phyloP scores from a whole-genome alignment of 2,888 invertebrate genomes.

The Lithophane leautieri region DNA sequence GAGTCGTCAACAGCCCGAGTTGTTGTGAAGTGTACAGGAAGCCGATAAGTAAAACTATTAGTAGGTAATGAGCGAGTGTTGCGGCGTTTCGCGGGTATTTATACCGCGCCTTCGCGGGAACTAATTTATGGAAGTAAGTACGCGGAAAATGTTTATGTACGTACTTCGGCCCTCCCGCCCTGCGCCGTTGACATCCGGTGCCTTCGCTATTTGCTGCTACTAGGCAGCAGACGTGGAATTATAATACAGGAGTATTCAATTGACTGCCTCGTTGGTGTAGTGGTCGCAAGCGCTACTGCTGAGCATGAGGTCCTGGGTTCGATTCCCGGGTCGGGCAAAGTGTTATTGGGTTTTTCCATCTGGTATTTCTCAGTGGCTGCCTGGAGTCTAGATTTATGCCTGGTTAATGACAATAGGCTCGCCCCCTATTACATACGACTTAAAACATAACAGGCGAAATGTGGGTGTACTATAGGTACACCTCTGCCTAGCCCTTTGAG shows the following conservation, averaged over 20 bases:
- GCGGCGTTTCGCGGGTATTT: conserved; percentile 87
- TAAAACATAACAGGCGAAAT: too few relatives aligned
- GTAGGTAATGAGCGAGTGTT: conserved; percentile 86
- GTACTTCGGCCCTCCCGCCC: conserved; percentile 79
- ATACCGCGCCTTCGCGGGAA: conserved; percentile 88
- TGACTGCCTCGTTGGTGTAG: too few relatives aligned
- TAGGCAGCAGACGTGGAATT: conserved; percentile 69
- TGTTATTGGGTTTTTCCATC: too few relatives aligned
- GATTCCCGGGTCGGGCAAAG: too few relatives aligned
- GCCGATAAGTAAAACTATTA: conserved; percentile 88
- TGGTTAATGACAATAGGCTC: too few relatives aligned
- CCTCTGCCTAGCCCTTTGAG: too few relatives aligned
- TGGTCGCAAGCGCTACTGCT: too few relatives aligned
- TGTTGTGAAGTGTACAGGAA: conserved; percentile 81
- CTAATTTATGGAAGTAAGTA: conserved; percentile 90
- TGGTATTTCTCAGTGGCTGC: too few relatives aligned
- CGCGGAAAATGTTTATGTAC: conserved; percentile 90
- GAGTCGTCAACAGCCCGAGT: conserved; percentile 67
- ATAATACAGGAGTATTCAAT: conserved; percentile 57
- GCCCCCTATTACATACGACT: too few relatives aligned
- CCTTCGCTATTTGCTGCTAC: conserved; percentile 74
- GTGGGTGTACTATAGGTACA: too few relatives aligned
- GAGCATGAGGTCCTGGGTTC: too few relatives aligned
- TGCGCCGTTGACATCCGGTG: conserved; percentile 86
- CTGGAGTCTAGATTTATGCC: too few relatives aligned